Evolutionary conservation across 1,140 invertebrate species (phyloP).

Genomic region (Leptonema lineaticorne): DNA sequence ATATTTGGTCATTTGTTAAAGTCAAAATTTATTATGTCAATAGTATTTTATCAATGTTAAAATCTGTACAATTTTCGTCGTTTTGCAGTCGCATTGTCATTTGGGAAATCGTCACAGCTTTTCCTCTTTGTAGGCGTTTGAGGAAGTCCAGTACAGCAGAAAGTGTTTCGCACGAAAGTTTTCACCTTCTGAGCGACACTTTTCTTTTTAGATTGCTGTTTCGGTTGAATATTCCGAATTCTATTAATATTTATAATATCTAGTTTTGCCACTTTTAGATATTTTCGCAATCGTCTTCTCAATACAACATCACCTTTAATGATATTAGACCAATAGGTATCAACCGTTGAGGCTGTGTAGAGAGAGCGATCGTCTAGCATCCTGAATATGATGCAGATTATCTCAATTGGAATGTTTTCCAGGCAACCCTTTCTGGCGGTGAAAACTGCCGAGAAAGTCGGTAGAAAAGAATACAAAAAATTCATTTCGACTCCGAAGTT

Average conservation of each 20-base stretch:
- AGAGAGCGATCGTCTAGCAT: constrained; percentile 1
- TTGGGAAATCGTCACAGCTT: no score
- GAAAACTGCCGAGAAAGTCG: neutral
- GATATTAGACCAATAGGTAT: neutral
- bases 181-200: neutral
- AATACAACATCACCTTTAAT: neutral
- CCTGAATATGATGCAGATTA: neutral
- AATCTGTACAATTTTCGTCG: neutral
- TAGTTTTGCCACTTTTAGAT: neutral
- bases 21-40: no score
- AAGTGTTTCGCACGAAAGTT: neutral
- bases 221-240: neutral
- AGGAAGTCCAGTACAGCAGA: neutral
- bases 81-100: neutral
- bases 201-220: neutral
- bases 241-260: neutral
- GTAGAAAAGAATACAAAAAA: neutral
- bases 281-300: neutral
- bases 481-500: neutral
- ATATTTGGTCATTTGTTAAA: no score
- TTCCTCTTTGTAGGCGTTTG: no score
- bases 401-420: neutral
- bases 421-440: neutral
- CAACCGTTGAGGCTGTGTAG: constrained; percentile 6
- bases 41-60: neutral